Conservation (phyloP, 92 coral and sea anemone genomes). For the Porites cylindrica region DNA sequence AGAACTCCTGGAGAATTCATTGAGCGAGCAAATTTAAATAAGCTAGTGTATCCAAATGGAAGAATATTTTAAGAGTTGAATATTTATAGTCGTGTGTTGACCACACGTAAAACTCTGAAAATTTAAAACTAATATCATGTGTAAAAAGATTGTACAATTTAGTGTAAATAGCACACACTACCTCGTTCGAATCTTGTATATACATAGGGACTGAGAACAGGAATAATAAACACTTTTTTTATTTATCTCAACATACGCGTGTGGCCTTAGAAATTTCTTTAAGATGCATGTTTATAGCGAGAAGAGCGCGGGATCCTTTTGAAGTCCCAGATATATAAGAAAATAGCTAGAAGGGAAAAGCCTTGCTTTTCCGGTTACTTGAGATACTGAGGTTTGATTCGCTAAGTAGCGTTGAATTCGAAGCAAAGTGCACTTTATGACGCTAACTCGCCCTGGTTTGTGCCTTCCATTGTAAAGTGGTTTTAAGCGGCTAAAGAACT, state of each 20-base stretch:
- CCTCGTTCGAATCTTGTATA: constrained; percentile 51
- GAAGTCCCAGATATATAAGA: constrained; percentile 37
- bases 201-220: constrained; percentile 48
- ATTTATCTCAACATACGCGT: constrained; percentile 39
- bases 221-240: constrained; percentile 63
- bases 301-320: constrained; percentile 43
- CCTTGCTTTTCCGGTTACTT: constrained; percentile 25
- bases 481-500: constrained; percentile 39
- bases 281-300: constrained; percentile 35
- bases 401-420: constrained; percentile 30
- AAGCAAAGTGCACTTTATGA: constrained; percentile 38
- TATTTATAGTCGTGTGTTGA: constrained; percentile 62
- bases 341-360: constrained; percentile 47
- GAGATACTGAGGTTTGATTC: constrained; percentile 43
- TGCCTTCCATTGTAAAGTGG: constrained; percentile 45
- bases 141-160: constrained; percentile 46
- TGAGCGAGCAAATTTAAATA: constrained; percentile 32
- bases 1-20: constrained; percentile 32
- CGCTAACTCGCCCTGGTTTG: constrained; percentile 21
- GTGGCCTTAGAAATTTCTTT: constrained; percentile 31
- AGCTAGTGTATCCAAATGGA: constrained; percentile 39
- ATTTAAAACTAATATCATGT: constrained; percentile 5
- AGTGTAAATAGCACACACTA: constrained; percentile 60
- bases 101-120: constrained; percentile 50
- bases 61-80: constrained; percentile 56